Base-by-base conservation (phyloP, 2,113 vertebrate species). In the Nerophis ophidion region DNA sequence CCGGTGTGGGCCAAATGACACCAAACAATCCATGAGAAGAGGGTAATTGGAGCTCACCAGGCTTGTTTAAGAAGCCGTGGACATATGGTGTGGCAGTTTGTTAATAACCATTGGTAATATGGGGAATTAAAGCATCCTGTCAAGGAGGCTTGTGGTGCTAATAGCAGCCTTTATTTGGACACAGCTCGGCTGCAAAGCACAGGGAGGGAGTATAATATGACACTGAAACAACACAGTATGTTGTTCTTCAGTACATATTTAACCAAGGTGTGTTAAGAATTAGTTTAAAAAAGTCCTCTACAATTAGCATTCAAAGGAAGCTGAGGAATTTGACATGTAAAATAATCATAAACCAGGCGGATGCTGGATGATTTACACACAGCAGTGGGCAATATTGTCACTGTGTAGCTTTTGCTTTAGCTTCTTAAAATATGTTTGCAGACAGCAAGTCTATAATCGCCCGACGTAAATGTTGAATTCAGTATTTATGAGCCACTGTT, bases 141-240 rank as follows among this genome's bases (percentile, higher is more conserved):
- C 76, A 61, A 26, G 60, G 68, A 57, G 6, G 12, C 40, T 4
- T 46, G 17, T 26, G 5, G 61, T 33, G 57, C 57, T 34, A 33
- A 42, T 65, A 38, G 50, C 60, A 81, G 79, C 15, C 87, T 89
- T 89, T 90, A 88, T 90, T 90, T 88, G 86, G 87, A 77, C 79
- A 84, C 63, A 44, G 64, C 15, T 19, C 53, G 61, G 63, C 62
- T 54, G 63, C 47, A 9, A 4, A n/a, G 57, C 57, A 5, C 35
- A 16, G 56, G 16, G 65, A 14, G 1, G 53, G 60, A n/a, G 7
- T 40, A 72, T 70, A 77, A 77, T 10, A 4, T 13, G 67, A 82
- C 62, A 56, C 70, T 70, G 38, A 71, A 70, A 80, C 48, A 68
- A 71, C 68, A 35, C 61, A 74, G 84, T 70, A 63, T 76, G 67